Base-by-base conservation (phyloP, 2,797 vertebrate genomes). In the Valencia hispanica region DNA sequence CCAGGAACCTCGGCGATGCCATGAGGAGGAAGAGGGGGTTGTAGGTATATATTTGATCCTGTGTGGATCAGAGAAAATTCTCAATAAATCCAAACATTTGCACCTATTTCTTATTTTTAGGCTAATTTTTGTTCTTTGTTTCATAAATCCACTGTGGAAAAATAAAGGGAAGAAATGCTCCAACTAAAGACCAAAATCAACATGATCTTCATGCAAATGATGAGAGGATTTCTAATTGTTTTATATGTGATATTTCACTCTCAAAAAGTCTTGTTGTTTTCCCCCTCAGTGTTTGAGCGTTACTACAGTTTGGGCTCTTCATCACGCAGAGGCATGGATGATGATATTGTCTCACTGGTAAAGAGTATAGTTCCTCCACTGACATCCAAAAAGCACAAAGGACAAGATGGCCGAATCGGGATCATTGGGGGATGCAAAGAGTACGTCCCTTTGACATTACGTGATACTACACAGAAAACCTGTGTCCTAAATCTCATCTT, bases 391-490 rank as follows among this genome's bases (percentile, higher is more conserved):
- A 99, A 97, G 84, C 97, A 99, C 95, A 99, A 99, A 89, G 98
- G 98, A 73, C 97, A 99, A 87, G 97, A 97, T 39, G 98, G 98
- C 71, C 96, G 97, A 32, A 96, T 99, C 73, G 98, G 98, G 73
- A 93, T 99, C 68, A 91, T 99, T 50, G 98, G 98, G 81, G 98
- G 98, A 92, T 98, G 97, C 89, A 96, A 96, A 92, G 98, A 99
- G 98, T 99, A 95, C 92, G 97, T 96, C 70, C 34, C 32, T 25
- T n/a, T 22, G 53, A 71, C 39, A 55, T 80, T 63, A 2, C 45
- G 41, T 57, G 3, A 72, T 7, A 14, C 15, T 17, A 0, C 22
- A 1, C 0, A 72, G 51, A 22, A 69, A 17, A 36, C 77, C n/a
- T n/a, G 41, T 43, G 6, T 12, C 7, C 27, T 80, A 68, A 80